phyloP scores from a whole-genome alignment of 2,113 vertebrate species.

The Mesocricetus auratus region DNA sequence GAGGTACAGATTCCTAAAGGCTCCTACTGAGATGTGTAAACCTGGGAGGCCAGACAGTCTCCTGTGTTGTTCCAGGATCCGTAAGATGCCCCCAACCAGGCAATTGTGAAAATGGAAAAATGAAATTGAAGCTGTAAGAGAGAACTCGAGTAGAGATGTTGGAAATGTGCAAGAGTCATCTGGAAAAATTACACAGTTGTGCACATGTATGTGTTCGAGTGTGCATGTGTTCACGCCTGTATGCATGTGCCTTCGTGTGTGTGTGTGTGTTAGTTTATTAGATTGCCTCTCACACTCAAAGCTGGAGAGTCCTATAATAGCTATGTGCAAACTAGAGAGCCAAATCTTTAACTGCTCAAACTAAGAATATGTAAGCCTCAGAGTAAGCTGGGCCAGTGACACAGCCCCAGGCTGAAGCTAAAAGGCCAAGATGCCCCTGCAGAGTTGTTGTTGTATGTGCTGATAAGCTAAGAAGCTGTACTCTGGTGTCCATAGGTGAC shows the following conservation, averaged over 20 bases:
- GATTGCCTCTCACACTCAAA: background rate
- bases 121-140: background rate
- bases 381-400: background rate
- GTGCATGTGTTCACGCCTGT: background rate
- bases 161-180: no score
- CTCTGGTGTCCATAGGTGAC: background rate
- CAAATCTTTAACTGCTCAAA: background rate
- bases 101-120: background rate
- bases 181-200: background rate
- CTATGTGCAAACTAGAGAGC: background rate
- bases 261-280: background rate
- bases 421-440: background rate
- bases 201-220: background rate
- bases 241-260: background rate
- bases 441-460: background rate
- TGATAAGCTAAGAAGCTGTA: background rate
- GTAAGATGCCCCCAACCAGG: background rate
- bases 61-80: background rate
- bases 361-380: background rate
- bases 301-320: background rate
- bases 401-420: background rate
- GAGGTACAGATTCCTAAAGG: background rate
- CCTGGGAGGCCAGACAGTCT: background rate
- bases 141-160: background rate
- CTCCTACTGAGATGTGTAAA: background rate